phyloP scores from a whole-genome alignment of 1,140 invertebrate species.

The Adoxophyes honmai region DNA sequence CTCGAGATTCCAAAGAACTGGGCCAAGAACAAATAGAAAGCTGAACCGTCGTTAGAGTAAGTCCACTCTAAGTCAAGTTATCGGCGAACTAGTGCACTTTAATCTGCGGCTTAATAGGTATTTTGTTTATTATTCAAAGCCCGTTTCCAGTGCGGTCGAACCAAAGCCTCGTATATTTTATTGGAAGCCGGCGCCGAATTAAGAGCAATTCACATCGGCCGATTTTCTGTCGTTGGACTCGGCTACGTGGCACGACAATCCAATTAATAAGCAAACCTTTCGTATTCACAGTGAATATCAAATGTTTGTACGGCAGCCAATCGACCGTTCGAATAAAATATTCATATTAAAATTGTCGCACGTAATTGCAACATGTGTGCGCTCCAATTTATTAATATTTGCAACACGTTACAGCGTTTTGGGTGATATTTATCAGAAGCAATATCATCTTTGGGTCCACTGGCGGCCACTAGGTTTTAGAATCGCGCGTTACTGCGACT shows the following conservation, averaged over 20 bases:
- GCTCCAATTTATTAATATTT: conserved; percentile 19
- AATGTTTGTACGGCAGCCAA: conserved; percentile 55
- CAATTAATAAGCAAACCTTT: conserved; percentile 71
- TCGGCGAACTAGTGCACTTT: conserved; percentile 23
- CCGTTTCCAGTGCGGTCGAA: conserved; percentile 32
- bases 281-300: conserved; percentile 62
- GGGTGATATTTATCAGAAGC: too few relatives aligned
- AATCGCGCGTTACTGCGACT: too few relatives aligned
- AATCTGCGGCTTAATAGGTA: conserved; percentile 32
- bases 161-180: conserved; percentile 42
- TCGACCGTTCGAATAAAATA: conserved; percentile 61
- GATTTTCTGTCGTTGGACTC: conserved; percentile 41
- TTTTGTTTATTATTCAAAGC: conserved; percentile 41
- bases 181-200: conserved; percentile 43
- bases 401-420: too few relatives aligned
- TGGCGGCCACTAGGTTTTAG: too few relatives aligned
- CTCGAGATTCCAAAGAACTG: too few relatives aligned
- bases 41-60: too few relatives aligned
- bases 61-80: neutral
- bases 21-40: too few relatives aligned
- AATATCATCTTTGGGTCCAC: too few relatives aligned
- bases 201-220: conserved; percentile 54
- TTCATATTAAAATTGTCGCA: conserved; percentile 53
- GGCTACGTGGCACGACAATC: conserved; percentile 55
- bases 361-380: conserved; percentile 36